Conservation (phyloP, 1,140 invertebrate species). For the Sycobia sp. region DNA sequence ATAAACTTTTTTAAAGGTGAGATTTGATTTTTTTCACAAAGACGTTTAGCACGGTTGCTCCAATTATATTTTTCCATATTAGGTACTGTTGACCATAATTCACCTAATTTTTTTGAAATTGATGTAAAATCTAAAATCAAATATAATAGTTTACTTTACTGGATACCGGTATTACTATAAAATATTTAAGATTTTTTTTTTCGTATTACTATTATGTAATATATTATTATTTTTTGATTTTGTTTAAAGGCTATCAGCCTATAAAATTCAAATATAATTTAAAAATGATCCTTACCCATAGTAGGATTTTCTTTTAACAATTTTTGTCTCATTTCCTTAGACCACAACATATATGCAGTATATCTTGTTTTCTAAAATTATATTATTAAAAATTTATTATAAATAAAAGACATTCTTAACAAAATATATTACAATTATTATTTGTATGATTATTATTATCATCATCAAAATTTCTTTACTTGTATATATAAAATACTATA, state of each 20-base stretch:
- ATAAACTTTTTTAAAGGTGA: slow-evolving; percentile 25
- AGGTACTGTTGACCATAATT: slow-evolving; percentile 82
- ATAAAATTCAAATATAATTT: background rate
- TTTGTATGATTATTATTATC: no score
- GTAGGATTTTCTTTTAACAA: slow-evolving; percentile 75
- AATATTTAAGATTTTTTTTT: background rate
- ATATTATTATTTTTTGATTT: no score
- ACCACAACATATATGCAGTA: slow-evolving; percentile 90
- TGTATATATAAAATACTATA: background rate
- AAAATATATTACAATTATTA: no score
- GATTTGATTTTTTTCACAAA: slow-evolving; percentile 64
- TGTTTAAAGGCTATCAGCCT: background rate
- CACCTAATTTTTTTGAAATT: slow-evolving; percentile 80
- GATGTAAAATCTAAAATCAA: slow-evolving; percentile 72
- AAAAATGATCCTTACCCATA: slow-evolving; percentile 65
- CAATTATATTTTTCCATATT: slow-evolving; percentile 69
- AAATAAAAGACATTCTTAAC: no score
- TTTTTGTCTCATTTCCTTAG: slow-evolving; percentile 78
- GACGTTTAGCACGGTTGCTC: slow-evolving; percentile 75
- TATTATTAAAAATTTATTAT: no score
- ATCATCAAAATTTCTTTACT: no score
- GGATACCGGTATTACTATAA: background rate
- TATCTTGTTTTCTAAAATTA: slow-evolving; percentile 73
- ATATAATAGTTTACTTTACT: background rate
- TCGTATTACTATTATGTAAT: no score